Evolutionary conservation across 2,888 invertebrate species (phyloP).

Genomic region (Amblyjoppa fuscipennis): DNA sequence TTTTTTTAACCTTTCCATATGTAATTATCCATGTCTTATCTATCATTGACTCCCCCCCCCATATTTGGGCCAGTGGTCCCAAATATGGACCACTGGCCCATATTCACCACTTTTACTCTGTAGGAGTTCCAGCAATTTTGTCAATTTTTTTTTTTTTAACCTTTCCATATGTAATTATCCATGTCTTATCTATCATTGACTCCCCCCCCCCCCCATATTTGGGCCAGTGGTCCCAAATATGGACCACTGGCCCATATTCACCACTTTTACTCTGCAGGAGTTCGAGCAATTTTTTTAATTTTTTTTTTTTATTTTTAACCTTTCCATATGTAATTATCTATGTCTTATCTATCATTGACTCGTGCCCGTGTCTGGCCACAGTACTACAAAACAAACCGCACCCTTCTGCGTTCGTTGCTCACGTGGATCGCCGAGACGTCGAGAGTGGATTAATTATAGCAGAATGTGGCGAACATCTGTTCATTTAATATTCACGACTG

Average conservation of each 20-base stretch:
- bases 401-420: slow-evolving; percentile 14
- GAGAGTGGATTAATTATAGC: slow-evolving; percentile 40
- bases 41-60: too few relatives aligned
- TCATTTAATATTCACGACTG: slow-evolving; percentile 22
- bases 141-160: background rate
- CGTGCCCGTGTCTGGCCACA: slow-evolving; percentile 4
- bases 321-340: slow-evolving; percentile 35
- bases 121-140: slow-evolving; percentile 21
- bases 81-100: too few relatives aligned
- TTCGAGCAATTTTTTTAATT: slow-evolving; percentile 2
- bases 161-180: slow-evolving; percentile 33
- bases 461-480: background rate
- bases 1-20: too few relatives aligned
- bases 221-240: too few relatives aligned
- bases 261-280: slow-evolving; percentile 7
- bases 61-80: too few relatives aligned
- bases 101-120: background rate
- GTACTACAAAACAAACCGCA: slow-evolving; percentile 21
- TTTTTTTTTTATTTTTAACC: slow-evolving; percentile 19
- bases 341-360: slow-evolving; percentile 19
- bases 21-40: too few relatives aligned
- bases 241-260: too few relatives aligned
- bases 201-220: too few relatives aligned
- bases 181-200: slow-evolving; percentile 17
- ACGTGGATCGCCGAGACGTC: background rate